Base-by-base conservation (phyloP, 2,888 invertebrate species). In the Hyles lineata region DNA sequence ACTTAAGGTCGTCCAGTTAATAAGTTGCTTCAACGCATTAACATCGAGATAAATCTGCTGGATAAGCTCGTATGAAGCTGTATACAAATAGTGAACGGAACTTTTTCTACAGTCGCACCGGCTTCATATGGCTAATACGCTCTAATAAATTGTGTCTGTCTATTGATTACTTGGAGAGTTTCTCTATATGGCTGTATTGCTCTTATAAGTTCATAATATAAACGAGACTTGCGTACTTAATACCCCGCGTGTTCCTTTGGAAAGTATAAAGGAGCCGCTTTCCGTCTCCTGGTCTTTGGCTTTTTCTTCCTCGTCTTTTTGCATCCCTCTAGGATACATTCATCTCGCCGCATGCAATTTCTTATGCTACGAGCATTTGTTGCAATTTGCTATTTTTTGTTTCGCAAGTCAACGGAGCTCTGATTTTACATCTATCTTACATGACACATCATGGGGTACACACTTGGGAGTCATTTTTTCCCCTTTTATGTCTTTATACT, bases 61-160 rank as follows among this genome's bases (percentile, higher is more conserved):
- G 79, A 79, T 80, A 80, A 69, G 77, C 79, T 72, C 73, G 59
- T 76, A 78, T 43, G 72, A 71, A 71, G 61, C 59, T 52, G 29
- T 52, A 55, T 70, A 70, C 58, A 72, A 72, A 72, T 58, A 67
- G 35, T 21, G 58, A 58, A 55, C 63, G 32, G 32, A 25, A 67
- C 55, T 72, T 72, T 72, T 72, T 72, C 55, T 72, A 19, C 67
- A 11, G 63, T 32, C 63, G 67, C 58, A 32, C 23, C 17, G 19
- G 35, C 72, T 72, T 25, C 32, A 52, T 72, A 67, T 58, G 72
- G 72, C 58, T 72, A 67, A 72, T 67, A 72, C 55, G 32, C 67
- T 72, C 59, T 71, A 71, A 71, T 62, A 32, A 71, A 71, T 71
- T 62, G 55, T 71, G 71, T 62, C 59, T 62, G 59, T 55, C 52